Conservation (phyloP, 2,113 vertebrate species). For the Bothrops jararaca region DNA sequence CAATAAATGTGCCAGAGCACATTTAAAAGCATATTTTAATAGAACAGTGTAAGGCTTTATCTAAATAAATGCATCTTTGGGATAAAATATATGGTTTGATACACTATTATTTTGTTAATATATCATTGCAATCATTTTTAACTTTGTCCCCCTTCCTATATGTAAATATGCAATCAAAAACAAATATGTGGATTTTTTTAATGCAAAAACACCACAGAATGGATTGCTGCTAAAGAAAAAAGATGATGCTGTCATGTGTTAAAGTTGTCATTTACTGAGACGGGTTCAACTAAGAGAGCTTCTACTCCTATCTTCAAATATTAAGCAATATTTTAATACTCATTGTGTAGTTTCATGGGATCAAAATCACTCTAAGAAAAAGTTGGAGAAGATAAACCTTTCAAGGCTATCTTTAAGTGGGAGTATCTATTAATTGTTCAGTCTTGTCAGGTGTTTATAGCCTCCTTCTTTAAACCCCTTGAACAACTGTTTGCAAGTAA, state of each 20-base stretch:
- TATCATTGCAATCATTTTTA: neutral
- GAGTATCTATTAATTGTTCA: conserved; percentile 13
- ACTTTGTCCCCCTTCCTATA: neutral
- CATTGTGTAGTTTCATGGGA: neutral
- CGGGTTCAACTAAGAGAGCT: neutral
- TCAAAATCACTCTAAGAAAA: neutral
- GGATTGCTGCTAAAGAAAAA: neutral
- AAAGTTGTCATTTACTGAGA: neutral
- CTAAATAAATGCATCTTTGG: neutral
- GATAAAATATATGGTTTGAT: neutral
- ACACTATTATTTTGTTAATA: neutral
- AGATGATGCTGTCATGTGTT: neutral
- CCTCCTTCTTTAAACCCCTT: conserved; percentile 6
- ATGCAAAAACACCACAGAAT: neutral
- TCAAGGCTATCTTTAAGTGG: conserved; percentile 4
- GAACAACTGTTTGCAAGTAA: conserved; percentile 3
- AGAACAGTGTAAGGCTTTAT: neutral
- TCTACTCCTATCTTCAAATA: neutral
- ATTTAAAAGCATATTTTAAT: neutral
- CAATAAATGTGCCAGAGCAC: neutral
- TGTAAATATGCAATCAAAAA: neutral
- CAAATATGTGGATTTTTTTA: neutral
- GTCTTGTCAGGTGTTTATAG: conserved; percentile 19
- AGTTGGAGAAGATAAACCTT: neutral
- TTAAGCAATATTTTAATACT: neutral